Evolutionary conservation across 2,888 invertebrate genomes (phyloP).

Genomic region (Scotopteryx bipunctaria): DNA sequence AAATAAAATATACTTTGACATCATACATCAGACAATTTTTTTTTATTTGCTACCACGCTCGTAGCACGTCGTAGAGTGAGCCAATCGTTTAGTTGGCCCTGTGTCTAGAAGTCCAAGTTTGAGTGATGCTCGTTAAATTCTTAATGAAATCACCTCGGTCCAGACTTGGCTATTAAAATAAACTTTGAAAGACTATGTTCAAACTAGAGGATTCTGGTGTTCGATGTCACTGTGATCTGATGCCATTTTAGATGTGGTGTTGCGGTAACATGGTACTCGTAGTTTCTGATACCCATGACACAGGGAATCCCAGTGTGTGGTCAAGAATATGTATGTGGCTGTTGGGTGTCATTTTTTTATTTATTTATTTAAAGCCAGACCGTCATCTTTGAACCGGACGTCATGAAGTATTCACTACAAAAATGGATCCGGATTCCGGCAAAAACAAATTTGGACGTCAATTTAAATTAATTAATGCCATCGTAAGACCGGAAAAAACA

Average conservation of each 20-base stretch:
- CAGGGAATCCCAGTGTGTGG: no score
- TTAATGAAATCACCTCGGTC: slow-evolving; percentile 23
- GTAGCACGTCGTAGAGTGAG: background rate
- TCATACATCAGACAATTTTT: background rate
- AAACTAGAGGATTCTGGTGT: background rate
- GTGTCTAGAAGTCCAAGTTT: slow-evolving; percentile 13
- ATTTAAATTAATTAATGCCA: slow-evolving; percentile 33
- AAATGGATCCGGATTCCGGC: slow-evolving; percentile 19
- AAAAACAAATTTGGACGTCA: slow-evolving; percentile 32
- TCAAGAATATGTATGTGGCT: no score
- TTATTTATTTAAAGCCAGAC: background rate
- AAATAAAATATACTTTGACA: no score
- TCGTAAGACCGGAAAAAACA: slow-evolving; percentile 31
- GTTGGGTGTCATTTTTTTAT: no score
- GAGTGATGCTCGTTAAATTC: slow-evolving; percentile 17
- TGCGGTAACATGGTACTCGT: background rate
- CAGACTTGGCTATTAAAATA: slow-evolving; percentile 17
- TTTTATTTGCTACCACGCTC: background rate
- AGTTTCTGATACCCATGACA: background rate
- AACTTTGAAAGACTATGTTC: background rate
- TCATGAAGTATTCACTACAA: slow-evolving; percentile 21
- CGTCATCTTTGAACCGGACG: background rate
- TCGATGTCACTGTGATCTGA: background rate
- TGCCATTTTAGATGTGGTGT: background rate
- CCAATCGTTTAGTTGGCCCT: background rate